Evolutionary conservation across 2,797 vertebrate species (phyloP), one percentile per base, ranked within the genome.

Genomic region (Poeciliopsis turneri): DNA sequence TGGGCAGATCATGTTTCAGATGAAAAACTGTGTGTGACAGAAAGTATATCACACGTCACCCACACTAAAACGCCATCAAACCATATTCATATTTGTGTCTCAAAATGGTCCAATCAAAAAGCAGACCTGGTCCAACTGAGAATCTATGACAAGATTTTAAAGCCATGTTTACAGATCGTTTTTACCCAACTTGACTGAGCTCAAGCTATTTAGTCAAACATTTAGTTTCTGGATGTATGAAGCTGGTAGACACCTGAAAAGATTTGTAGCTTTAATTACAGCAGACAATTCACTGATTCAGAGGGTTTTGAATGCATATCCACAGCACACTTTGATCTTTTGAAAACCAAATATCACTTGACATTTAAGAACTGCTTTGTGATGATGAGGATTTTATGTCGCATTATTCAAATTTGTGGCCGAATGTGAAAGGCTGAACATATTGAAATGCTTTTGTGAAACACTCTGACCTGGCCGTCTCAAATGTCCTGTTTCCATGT

Each of bases 401-500:
- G 3, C 8, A n/a, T 45, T 45, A 70, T 28, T 51, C 20, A 51
- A 23, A 20, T 25, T 23, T 69, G 20, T 69, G 75, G 39, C 15
- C 64, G 46, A 76, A 33, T 51, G 23, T 69, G 0, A 59, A 75
- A 69, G 11, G 23, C 36, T 43, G 6, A 43, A 12, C 11, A 13
- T 8, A 20, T 23, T 20, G 10, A 36, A 36, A 20, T 36, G 36
- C 30, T 43, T 45, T 70, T 45, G 39, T 70, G 15, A 6, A n/a
- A 39, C 41, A 7, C 5, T n/a, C 23, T 43, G 23, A 69, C 9
- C 11, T 68, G 16, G 5, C 33, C 23, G 23, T 66, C 18, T 68
- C 20, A 69, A 36, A 87, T 71, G 64, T 41, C 36, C 66, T 61
- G 4, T 53, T 75, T 46, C 41, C 33, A 80, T 28, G n/a, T 86